These are phyloP conservation scores for Halictus quadricinctus DNA, from an alignment of 2,888 invertebrate species.

Conservation along the genomic window DNA sequence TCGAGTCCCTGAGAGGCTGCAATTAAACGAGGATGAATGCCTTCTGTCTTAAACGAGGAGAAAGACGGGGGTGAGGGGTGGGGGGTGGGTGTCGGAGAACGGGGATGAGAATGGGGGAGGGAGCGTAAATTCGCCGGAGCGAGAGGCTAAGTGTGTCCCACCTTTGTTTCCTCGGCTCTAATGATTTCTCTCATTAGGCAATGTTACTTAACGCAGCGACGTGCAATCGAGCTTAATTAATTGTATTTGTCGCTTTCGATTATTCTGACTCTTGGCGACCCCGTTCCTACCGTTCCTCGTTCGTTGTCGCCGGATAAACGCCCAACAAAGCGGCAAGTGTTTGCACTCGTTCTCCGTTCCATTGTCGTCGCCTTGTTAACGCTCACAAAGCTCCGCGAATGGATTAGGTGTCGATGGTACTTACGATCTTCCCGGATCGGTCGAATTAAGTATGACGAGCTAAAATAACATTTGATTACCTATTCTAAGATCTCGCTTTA, in stretches of 20 bases:
- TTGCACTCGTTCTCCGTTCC: neutral
- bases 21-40: conserved; percentile 53
- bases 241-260: conserved; percentile 68
- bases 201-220: conserved; percentile 61
- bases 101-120: conserved; percentile 10
- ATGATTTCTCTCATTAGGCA: conserved; percentile 72
- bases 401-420: neutral
- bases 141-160: conserved; percentile 22
- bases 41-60: conserved; percentile 22
- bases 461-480: neutral
- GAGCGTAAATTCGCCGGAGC: conserved; percentile 36
- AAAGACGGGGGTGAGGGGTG: neutral
- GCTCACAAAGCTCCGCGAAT: neutral
- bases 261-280: conserved; percentile 50
- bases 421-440: neutral
- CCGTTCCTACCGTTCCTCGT: conserved; percentile 18
- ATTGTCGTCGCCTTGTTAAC: neutral
- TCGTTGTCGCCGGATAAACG: conserved; percentile 18
- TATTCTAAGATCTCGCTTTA: too few relatives aligned
- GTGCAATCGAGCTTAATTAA: conserved; percentile 71
- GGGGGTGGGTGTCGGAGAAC: neutral
- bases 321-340: conserved; percentile 15
- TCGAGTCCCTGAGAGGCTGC: conserved; percentile 15
- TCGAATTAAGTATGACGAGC: neutral
- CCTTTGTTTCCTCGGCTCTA: conserved; percentile 64